Percentiles rank a stretch among this genome's conserved stretches.
phyloP scores from a whole-genome alignment of 2,888 invertebrate species.

The Charanyca ferruginea region DNA sequence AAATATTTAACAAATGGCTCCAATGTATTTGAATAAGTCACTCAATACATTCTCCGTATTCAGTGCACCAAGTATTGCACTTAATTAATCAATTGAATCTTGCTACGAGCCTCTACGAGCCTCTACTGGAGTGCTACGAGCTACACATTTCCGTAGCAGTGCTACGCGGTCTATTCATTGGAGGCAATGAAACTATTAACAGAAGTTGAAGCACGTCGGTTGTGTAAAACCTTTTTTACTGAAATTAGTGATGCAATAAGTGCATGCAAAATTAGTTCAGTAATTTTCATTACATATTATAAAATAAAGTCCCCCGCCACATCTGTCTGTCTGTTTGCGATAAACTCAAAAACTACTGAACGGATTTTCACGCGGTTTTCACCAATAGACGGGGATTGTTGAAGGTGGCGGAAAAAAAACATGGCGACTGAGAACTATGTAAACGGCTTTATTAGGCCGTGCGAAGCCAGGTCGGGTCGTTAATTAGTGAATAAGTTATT shows the following conservation, averaged over 20 bases:
- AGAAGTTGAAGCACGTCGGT: slow-evolving; percentile 25
- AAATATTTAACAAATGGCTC: slow-evolving; percentile 1
- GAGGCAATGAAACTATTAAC: slow-evolving; percentile 45
- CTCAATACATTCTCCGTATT: slow-evolving; percentile 19
- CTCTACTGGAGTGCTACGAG: slow-evolving; percentile 34
- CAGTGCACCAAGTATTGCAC: slow-evolving; percentile 25
- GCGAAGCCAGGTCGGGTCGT: no score
- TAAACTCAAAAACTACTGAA: no score
- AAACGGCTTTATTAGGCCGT: no score
- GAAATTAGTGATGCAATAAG: slow-evolving; percentile 31
- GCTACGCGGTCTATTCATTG: slow-evolving; percentile 55
- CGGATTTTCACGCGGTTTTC: no score
- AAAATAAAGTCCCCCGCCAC: no score
- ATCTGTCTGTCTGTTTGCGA: no score
- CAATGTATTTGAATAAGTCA: slow-evolving; percentile 4
- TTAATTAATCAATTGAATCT: slow-evolving; percentile 46
- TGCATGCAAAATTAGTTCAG: neutral
- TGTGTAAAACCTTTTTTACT: slow-evolving; percentile 42
- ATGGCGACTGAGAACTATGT: no score
- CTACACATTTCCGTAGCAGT: slow-evolving; percentile 49
- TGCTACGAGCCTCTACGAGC: slow-evolving; percentile 37
- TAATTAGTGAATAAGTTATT: no score
- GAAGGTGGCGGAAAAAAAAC: no score
- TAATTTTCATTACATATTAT: no score
- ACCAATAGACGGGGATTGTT: no score